Evolutionary conservation across 2,113 vertebrate genomes (phyloP).

Genomic region (Pavo muticus): DNA sequence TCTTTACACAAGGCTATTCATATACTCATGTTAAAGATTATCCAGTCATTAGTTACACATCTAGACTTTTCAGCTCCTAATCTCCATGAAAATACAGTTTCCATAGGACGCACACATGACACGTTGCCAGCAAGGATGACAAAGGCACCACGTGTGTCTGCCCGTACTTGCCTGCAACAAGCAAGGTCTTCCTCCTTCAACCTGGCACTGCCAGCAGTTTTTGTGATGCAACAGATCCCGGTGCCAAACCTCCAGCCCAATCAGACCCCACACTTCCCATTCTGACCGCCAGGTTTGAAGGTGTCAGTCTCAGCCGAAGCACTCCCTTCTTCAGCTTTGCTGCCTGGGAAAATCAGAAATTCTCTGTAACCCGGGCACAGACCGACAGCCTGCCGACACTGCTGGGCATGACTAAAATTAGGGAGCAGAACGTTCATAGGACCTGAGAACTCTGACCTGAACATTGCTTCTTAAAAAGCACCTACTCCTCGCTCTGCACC

Average conservation of each 20-base stretch:
- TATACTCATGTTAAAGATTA: background rate
- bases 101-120: background rate
- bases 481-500: background rate
- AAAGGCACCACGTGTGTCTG: background rate
- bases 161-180: background rate
- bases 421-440: background rate
- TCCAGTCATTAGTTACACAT: background rate
- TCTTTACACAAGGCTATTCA: background rate
- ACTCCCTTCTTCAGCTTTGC: slow-evolving; percentile 18
- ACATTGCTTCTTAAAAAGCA: background rate
- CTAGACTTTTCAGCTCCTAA: background rate
- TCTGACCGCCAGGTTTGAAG: background rate
- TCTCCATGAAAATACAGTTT: background rate
- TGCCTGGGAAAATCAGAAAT: slow-evolving; percentile 25
- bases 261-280: slow-evolving; percentile 8
- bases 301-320: background rate
- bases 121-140: background rate
- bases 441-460: background rate
- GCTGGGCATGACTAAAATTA: background rate
- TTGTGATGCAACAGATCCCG: background rate
- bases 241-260: background rate
- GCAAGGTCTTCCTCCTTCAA: background rate
- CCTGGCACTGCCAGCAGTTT: background rate
- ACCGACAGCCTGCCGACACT: background rate
- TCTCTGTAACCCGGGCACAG: background rate